Conservation (phyloP, 2,888 invertebrate genomes). For the Andrena hattorfiana region DNA sequence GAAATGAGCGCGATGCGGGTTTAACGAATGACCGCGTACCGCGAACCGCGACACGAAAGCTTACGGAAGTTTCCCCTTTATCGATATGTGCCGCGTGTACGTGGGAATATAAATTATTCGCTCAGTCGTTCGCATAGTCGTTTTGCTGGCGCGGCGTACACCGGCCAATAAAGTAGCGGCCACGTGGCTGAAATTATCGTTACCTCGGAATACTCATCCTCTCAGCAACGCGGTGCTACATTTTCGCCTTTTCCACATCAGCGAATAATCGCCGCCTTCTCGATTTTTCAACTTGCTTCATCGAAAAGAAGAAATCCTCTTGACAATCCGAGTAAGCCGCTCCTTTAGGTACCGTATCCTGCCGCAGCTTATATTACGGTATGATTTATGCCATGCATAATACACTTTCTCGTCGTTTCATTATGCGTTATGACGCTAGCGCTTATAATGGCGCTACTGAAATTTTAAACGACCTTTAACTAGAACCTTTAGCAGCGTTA, state of each 20-base stretch:
- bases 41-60: conserved; percentile 9
- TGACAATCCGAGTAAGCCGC: neutral
- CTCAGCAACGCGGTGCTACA: neutral
- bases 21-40: conserved; percentile 6
- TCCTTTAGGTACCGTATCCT: neutral
- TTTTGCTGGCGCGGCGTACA: neutral
- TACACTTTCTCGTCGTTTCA: conserved; percentile 20
- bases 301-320: too few relatives aligned
- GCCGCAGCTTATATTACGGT: neutral
- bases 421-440: neutral
- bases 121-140: neutral
- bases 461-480: conserved; percentile 36
- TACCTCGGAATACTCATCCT: conserved; percentile 9
- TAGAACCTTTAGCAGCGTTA: conserved; percentile 15
- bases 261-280: neutral
- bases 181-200: conserved; percentile 54
- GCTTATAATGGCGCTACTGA: conserved; percentile 30
- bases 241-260: neutral
- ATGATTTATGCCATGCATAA: conserved; percentile 30
- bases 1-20: neutral
- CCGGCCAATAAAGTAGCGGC: conserved; percentile 37
- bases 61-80: neutral
- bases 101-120: conserved; percentile 54
- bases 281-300: neutral
- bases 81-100: conserved; percentile 30